Evolutionary conservation across 2,888 invertebrate genomes (phyloP).

Genomic region (Eupithecia vulgata): DNA sequence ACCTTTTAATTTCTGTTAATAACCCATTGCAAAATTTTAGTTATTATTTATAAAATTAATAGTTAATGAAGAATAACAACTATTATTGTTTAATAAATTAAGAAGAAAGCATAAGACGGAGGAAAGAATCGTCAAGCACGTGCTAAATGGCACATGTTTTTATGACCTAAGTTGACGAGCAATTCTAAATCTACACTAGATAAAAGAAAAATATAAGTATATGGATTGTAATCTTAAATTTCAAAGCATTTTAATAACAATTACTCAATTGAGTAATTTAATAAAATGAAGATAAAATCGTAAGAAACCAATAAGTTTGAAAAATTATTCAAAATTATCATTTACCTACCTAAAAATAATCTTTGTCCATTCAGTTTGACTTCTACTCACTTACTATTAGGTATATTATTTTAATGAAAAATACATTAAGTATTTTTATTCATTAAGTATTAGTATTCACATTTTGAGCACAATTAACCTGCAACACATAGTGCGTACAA

Average conservation of each 20-base stretch:
- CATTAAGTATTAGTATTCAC: no score
- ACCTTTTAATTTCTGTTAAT: not conserved
- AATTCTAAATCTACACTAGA: slow-evolving; percentile 31
- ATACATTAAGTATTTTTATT: slow-evolving; percentile 38
- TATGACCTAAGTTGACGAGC: slow-evolving; percentile 58
- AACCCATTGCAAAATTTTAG: not conserved
- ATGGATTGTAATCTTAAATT: not conserved
- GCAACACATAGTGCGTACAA: slow-evolving; percentile 81
- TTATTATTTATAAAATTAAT: not conserved
- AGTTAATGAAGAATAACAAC: slow-evolving; percentile 15
- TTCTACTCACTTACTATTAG: slow-evolving; percentile 14
- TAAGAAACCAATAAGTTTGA: not conserved
- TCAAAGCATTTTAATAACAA: not conserved
- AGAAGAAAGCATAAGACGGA: slow-evolving; percentile 56
- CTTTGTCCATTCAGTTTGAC: slow-evolving; percentile 31
- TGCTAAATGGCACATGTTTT: slow-evolving; percentile 80
- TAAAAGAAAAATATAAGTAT: slow-evolving; percentile 13
- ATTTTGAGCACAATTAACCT: slow-evolving; percentile 68
- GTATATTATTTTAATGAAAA: slow-evolving; percentile 15
- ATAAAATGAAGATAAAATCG: not conserved
- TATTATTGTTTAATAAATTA: slow-evolving; percentile 64
- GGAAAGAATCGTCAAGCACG: slow-evolving; percentile 69
- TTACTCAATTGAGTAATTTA: not conserved
- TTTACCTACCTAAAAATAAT: slow-evolving; percentile 22
- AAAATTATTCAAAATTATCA: not conserved